Percentiles rank a stretch among this genome's conserved stretches.
Evolutionary conservation across 2,113 vertebrate species (phyloP).

Genomic region (Bos taurus): DNA sequence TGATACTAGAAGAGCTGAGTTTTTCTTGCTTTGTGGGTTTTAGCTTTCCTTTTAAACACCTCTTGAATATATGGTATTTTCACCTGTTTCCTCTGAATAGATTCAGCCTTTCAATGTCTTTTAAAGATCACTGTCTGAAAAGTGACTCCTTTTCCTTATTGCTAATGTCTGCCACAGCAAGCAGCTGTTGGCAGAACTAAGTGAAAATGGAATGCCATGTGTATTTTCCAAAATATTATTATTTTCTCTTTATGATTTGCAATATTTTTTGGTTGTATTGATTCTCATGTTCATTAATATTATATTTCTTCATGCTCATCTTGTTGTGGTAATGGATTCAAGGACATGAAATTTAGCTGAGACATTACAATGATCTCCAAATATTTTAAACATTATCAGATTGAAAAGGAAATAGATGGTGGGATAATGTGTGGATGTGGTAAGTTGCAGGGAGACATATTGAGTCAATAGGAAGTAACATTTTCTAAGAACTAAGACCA

Average conservation of each 20-base stretch:
- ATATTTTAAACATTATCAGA: background rate
- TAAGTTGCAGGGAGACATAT: background rate
- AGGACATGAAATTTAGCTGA: background rate
- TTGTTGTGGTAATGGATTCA: background rate
- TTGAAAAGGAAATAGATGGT: background rate
- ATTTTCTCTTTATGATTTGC: background rate
- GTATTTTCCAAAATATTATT: background rate
- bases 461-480: background rate
- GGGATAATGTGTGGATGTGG: background rate
- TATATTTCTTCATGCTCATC: background rate
- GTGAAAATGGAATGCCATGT: background rate
- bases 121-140: background rate
- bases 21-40: background rate
- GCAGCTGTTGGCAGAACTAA: background rate
- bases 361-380: background rate
- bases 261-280: background rate
- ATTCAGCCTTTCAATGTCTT: background rate
- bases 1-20: background rate
- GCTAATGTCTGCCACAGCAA: constrained; percentile 18
- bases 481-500: constrained; percentile 13
- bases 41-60: background rate
- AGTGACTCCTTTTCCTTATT: background rate
- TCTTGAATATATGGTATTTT: background rate
- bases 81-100: background rate
- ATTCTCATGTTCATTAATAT: background rate